Evolutionary conservation across 1,140 invertebrate species (phyloP), one percentile per base, ranked within the genome.

Genomic region (Scaptodrosophila lebanonensis): DNA sequence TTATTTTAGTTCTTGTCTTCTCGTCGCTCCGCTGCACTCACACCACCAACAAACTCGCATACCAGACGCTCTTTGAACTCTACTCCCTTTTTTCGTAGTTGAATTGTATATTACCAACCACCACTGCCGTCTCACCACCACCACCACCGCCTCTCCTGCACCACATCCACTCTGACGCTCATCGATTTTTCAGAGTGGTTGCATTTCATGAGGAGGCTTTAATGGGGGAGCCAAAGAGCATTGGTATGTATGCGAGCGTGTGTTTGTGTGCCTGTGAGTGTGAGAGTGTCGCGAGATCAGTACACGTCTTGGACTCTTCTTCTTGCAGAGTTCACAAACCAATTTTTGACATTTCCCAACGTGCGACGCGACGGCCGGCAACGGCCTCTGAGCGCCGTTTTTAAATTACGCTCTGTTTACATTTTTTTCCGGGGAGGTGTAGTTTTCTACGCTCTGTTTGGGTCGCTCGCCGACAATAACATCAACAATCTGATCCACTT

Each of bases 201-300:
- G 50, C 64, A 62, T 42, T 44, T 51, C 36, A 13, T 47, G 56
- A 63, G 60, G 65, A 59, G 73, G 69, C 73, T 25, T 25, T 25
- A 25, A 4, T 25, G 57, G 69, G 73, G 79, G 73, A 69, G 68
- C 65, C 73, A 54, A 73, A 79, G 73, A 79, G 73, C 69, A 77
- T 35, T 72, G 58, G 57, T 72, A 70, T 73, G 76, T 45, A 44
- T 66, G 32, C 12, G 32, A 33, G 32, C 35, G 15, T n/a, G n/a
- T n/a, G n/a, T n/a, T n/a, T n/a, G 5, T 76, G 56, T 27, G 25
- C 69, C 45, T 60, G 53, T 54, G 25, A 83, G 66, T 82, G 70
- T 83, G n/a, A n/a, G 75, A 82, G 75, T 82, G 69, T 82, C 69
- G 70, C 76, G 75, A 82, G 75, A 82, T 82, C 75, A 75, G 58